Percentiles rank a stretch among this genome's conserved stretches.
These are phyloP conservation scores for Nasonia vitripennis DNA, from an alignment of 1,140 invertebrate genomes.

Conservation along the genomic window DNA sequence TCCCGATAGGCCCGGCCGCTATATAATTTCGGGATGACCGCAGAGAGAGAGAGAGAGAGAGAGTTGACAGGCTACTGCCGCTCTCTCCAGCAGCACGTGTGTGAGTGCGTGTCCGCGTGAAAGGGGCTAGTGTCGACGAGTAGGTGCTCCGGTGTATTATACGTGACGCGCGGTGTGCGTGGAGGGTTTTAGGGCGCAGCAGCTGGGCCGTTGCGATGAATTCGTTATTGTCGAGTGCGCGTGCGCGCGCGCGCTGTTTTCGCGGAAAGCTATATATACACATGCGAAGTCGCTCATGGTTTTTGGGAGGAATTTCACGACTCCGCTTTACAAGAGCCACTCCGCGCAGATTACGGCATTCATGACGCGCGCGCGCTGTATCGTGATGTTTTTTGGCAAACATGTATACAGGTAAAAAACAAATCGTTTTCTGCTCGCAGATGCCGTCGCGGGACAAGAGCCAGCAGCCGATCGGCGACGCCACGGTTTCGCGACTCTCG, in stretches of 20 bases:
- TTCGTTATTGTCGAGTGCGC: background rate
- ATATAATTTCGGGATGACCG: constrained; percentile 29
- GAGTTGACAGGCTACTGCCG: constrained; percentile 49
- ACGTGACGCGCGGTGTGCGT: background rate
- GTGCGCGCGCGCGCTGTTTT: background rate
- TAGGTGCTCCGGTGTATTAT: too few relatives aligned
- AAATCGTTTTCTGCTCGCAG: constrained; percentile 1
- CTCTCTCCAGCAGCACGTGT: too few relatives aligned
- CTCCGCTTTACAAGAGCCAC: too few relatives aligned
- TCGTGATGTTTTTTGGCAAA: too few relatives aligned
- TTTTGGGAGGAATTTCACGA: too few relatives aligned
- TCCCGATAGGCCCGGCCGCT: background rate
- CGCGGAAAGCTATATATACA: background rate
- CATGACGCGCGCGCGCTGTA: too few relatives aligned
- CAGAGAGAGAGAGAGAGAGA: background rate
- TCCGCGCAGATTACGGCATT: too few relatives aligned
- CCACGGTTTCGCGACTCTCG: constrained; percentile 61
- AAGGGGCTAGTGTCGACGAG: too few relatives aligned
- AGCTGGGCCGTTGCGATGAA: background rate
- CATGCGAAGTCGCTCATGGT: too few relatives aligned
- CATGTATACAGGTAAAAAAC: too few relatives aligned
- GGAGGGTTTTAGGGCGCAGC: background rate
- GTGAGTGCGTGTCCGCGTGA: too few relatives aligned
- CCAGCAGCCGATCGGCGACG: constrained; percentile 56
- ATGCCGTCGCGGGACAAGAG: background rate